Percentiles rank a stretch among this genome's conserved stretches.
Evolutionary conservation across 1,140 invertebrate genomes (phyloP).

Genomic region (Apis dorsata): DNA sequence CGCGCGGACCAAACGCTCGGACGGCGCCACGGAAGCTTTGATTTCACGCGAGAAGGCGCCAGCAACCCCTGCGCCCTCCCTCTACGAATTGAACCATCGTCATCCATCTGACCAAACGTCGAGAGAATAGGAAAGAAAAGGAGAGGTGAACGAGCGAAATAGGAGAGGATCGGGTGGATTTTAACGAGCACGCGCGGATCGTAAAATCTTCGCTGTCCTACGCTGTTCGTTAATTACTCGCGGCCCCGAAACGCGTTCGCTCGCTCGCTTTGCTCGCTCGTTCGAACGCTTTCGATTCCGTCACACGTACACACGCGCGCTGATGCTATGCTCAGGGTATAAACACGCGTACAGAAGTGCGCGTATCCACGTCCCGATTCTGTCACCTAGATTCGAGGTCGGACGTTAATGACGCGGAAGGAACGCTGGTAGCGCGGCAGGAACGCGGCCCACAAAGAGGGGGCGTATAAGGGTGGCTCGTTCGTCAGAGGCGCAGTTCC

Average conservation of each 20-base stretch:
- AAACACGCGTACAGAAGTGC: background rate
- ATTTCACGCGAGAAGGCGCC: conserved; percentile 24
- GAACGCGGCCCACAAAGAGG: background rate
- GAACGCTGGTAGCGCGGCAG: conserved; percentile 2
- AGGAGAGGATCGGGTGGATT: background rate
- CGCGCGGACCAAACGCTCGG: conserved; percentile 37
- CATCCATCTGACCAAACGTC: background rate
- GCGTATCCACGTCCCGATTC: conserved; percentile 1
- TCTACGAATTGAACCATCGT: background rate
- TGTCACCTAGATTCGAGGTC: conserved; percentile 21
- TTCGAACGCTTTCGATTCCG: conserved; percentile 44
- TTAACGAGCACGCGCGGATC: conserved; percentile 47
- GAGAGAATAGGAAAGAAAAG: background rate
- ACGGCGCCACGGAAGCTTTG: conserved; percentile 26
- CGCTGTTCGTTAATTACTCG: conserved; percentile 58
- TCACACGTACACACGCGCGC: background rate
- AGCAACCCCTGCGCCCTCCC: background rate
- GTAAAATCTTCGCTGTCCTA: conserved; percentile 53
- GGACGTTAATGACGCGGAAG: conserved; percentile 56
- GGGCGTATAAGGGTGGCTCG: conserved; percentile 1
- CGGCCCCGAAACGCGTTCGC: conserved; percentile 30
- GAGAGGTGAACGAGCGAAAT: background rate
- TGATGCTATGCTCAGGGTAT: background rate
- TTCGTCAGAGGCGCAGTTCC: conserved; percentile 36
- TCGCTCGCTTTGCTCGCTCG: background rate